A percentile compares a stretch with the other conserved stretches of the same genome.
Evolutionary conservation across 92 coral and sea anemone species (phyloP).

Genomic region (Palythoa heliodiscus): DNA sequence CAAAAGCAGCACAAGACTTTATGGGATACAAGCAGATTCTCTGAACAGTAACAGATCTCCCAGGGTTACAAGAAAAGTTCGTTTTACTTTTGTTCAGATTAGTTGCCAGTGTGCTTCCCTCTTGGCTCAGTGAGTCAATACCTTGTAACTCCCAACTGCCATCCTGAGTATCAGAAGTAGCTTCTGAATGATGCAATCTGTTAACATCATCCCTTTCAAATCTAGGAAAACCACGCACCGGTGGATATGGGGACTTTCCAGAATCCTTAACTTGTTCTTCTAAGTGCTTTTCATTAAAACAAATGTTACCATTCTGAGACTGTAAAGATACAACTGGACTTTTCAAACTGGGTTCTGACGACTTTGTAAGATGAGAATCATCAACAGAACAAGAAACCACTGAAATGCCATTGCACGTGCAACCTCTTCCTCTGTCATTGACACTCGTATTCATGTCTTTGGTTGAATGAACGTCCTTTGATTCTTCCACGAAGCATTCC

Average conservation of each 20-base stretch:
- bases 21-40: slow-evolving; percentile 89
- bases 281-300: background rate
- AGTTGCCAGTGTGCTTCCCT: background rate
- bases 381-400: background rate
- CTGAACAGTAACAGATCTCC: slow-evolving; percentile 9
- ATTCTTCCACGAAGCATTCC: slow-evolving; percentile 76
- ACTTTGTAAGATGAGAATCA: background rate
- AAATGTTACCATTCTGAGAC: background rate
- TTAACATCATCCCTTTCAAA: background rate
- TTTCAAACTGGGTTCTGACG: background rate
- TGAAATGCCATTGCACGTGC: background rate
- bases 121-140: background rate
- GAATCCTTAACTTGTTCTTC: background rate
- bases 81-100: background rate
- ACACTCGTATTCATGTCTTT: background rate
- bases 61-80: background rate
- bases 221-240: background rate
- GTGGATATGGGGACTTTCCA: slow-evolving; percentile 2
- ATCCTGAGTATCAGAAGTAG: background rate
- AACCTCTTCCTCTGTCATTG: background rate
- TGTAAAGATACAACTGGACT: background rate
- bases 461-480: background rate
- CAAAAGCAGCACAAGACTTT: slow-evolving; percentile 96
- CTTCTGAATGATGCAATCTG: background rate
- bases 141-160: background rate